Evolutionary conservation across 2,797 vertebrate species (phyloP).

Genomic region (Cryptoprocta ferox): DNA sequence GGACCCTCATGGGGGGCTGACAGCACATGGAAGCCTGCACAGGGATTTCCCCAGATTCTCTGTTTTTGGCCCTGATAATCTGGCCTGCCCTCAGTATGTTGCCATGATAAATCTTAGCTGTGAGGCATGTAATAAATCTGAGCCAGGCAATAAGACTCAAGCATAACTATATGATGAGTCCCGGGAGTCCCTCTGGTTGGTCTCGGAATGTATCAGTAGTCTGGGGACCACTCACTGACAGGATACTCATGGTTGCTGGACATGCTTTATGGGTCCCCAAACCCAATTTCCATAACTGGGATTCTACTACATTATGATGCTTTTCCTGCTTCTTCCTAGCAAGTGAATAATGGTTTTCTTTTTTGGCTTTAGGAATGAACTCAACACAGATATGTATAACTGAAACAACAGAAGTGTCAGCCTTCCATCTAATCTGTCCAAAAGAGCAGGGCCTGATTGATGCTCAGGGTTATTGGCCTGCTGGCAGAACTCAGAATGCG

Average conservation of each 20-base stretch:
- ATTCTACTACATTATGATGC: not conserved
- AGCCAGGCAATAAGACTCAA: not conserved
- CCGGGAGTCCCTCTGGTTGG: not conserved
- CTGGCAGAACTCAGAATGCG: not conserved
- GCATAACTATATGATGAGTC: not conserved
- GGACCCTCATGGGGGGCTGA: not conserved
- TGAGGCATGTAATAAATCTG: not conserved
- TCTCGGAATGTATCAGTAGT: not conserved
- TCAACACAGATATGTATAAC: not conserved
- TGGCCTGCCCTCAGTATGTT: not conserved
- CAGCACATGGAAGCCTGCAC: not conserved
- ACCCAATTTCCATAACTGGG: not conserved
- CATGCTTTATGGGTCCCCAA: not conserved
- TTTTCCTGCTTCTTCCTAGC: not conserved
- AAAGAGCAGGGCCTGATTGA: not conserved
- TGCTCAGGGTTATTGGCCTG: not conserved
- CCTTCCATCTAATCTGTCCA: not conserved
- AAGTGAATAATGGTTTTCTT: not conserved
- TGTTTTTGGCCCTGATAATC: not conserved
- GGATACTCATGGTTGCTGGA: no score
- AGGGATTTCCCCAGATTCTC: not conserved
- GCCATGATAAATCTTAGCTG: not conserved
- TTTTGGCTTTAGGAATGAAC: not conserved
- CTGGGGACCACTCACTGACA: not conserved
- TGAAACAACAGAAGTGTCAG: not conserved